These are phyloP conservation scores for Smittia aterrima DNA, from an alignment of 2,888 invertebrate genomes.

Conservation along the genomic window DNA sequence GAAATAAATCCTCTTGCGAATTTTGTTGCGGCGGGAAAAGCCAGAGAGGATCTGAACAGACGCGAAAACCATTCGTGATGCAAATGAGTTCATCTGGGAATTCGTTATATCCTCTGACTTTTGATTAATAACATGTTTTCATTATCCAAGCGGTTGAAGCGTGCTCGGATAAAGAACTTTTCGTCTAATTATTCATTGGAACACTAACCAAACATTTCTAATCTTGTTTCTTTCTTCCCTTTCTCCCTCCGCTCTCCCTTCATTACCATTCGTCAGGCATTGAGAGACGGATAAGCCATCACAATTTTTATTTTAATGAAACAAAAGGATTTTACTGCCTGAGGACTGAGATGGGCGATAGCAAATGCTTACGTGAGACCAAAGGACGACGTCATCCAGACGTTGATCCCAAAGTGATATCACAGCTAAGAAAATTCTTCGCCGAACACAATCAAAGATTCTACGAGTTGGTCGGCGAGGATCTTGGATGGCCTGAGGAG, in stretches of 20 bases:
- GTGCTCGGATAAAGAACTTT: too few relatives aligned
- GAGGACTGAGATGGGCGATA: conserved; percentile 76
- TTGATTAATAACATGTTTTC: too few relatives aligned
- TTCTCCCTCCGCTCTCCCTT: background rate
- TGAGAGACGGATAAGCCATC: conserved; percentile 65
- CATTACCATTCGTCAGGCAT: conserved; percentile 51
- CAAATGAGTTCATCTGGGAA: too few relatives aligned
- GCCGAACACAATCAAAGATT: conserved; percentile 88
- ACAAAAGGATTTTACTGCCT: conserved; percentile 95
- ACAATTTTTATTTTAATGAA: conserved; percentile 94
- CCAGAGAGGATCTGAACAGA: too few relatives aligned
- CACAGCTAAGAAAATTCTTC: conserved; percentile 80
- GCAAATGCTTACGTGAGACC: conserved; percentile 78
- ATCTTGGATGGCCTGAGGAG: conserved; percentile 89
- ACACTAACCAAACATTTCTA: too few relatives aligned
- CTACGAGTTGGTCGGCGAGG: conserved; percentile 88
- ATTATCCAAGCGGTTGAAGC: too few relatives aligned
- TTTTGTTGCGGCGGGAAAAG: too few relatives aligned
- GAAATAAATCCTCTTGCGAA: too few relatives aligned
- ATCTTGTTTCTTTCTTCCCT: background rate
- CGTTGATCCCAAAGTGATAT: conserved; percentile 75
- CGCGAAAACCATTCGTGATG: too few relatives aligned
- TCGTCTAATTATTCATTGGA: too few relatives aligned
- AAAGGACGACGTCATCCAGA: conserved; percentile 80
- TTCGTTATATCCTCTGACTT: too few relatives aligned